Evolutionary conservation across 2,888 invertebrate genomes (phyloP), one percentile per base, ranked within the genome.

Genomic region (Nematopogon swammerdamellus): DNA sequence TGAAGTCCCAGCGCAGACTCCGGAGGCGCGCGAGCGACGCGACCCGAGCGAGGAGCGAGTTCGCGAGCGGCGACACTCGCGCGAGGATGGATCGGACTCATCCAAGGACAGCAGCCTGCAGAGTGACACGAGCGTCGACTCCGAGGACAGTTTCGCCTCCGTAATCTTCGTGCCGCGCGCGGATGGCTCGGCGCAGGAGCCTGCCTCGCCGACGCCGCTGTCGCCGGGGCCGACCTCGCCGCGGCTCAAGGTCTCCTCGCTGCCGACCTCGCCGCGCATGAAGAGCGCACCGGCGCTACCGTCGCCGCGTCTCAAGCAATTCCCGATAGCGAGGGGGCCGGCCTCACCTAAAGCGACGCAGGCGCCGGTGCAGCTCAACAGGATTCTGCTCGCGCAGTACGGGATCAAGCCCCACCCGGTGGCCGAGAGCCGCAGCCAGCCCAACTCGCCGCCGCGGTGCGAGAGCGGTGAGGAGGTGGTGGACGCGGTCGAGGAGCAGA

Each of bases 101-200:
- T 91, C 91, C 2, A 92, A 92, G 70, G 92, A 92, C 59, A 91
- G 92, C 65, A 94, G 94, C 65, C 81, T 95, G 52, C 95, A 95
- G 70, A 94, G 94, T 67, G 95, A 95, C 64, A 95, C 95, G 1
- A 94, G 94, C 71, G 91, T 95, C 30, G 95, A 95, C 67, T 93
- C 93, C 1, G 95, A 95, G 67, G 95, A 95, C 63, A 94, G 93
- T 68, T 93, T 95, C 63, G 93, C 94, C 51, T 94, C 94, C 54
- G 95, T 95, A 45, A 95, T 95, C 62, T 94, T 89, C 64, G 89
- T 94, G 60, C 93, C 94, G 50, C 92, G 91, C 72, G 86, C 90
- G 47, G 90, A 91, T 59, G 83, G 84, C 44, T 71, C 77, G 16
- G 67, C 70, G 58, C 58, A 55, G 47, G 81, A 81, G 59, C 75